Percentiles rank a stretch among this genome's conserved stretches.
Conservation (phyloP, 2,888 invertebrate species). For the Ormyrus labotus region DNA sequence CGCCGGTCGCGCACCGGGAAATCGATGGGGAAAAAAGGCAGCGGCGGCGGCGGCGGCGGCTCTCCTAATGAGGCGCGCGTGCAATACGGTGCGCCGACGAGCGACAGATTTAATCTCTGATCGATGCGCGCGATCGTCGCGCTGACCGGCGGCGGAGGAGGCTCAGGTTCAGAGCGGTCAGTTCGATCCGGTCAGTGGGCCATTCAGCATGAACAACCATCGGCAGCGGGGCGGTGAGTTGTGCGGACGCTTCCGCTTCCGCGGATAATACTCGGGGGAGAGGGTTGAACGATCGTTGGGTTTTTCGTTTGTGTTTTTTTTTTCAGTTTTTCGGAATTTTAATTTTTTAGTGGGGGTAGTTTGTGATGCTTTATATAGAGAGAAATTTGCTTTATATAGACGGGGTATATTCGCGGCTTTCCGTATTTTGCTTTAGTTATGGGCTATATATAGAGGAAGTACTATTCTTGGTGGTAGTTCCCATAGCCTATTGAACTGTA, state of each 20-base stretch:
- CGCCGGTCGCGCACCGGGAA: conserved; percentile 4
- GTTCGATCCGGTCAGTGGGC: conserved; percentile 74
- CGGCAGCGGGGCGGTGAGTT: conserved; percentile 66
- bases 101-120: too few species aligned
- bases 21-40: conserved; percentile 24
- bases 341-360: background rate
- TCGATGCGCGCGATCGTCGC: background rate
- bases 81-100: too few species aligned
- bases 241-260: background rate
- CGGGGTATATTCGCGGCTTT: conserved; percentile 14
- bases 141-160: background rate
- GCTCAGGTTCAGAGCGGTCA: conserved; percentile 59
- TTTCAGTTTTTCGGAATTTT: background rate
- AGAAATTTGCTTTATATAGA: conserved; percentile 29
- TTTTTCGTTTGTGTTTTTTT: background rate
- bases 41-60: background rate
- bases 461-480: conserved; percentile 21
- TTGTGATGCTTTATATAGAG: conserved; percentile 17
- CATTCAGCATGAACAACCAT: conserved; percentile 72
- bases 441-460: background rate
- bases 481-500: conserved; percentile 31
- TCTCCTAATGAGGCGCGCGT: background rate
- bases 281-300: too few species aligned
- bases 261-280: too few species aligned
- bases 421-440: background rate